Evolutionary conservation across 64 coral and sea anemone genomes (phyloP).

Genomic region (Acropora yongei): DNA sequence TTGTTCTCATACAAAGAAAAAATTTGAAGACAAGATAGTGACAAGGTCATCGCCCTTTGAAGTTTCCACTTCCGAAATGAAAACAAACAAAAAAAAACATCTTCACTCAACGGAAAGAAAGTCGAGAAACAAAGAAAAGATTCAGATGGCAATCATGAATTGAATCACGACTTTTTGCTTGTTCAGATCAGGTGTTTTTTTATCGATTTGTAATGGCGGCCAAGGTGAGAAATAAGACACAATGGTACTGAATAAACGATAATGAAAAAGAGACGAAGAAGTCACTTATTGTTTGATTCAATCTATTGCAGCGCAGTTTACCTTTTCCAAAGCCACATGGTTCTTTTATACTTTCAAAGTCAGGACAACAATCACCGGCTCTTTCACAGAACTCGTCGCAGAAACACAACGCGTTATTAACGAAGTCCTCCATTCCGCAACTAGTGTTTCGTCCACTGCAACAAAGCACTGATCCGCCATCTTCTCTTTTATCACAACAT

Average conservation of each 20-base stretch:
- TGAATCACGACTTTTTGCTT: background rate
- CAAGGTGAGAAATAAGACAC: background rate
- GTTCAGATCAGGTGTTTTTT: background rate
- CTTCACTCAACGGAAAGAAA: background rate
- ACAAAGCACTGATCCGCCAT: conserved; percentile 69
- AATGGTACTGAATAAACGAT: background rate
- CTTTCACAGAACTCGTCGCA: conserved; percentile 88
- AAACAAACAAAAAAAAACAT: background rate
- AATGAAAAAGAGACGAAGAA: background rate
- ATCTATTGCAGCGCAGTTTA: background rate
- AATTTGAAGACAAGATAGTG: background rate
- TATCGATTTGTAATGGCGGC: background rate
- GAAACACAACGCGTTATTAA: conserved; percentile 59
- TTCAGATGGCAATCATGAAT: background rate
- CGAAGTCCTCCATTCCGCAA: conserved; percentile 70
- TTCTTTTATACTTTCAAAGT: conserved; percentile 69
- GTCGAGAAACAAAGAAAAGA: background rate
- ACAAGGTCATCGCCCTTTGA: background rate
- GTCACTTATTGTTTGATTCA: background rate
- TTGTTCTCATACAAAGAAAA: background rate
- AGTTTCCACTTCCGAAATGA: conserved; percentile 2
- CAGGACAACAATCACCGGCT: conserved; percentile 84
- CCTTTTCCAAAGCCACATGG: conserved; percentile 63
- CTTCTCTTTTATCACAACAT: conserved; percentile 71
- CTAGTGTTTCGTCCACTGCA: conserved; percentile 86